phyloP scores from a whole-genome alignment of 1,140 invertebrate genomes.

The Drosophila guanche region DNA sequence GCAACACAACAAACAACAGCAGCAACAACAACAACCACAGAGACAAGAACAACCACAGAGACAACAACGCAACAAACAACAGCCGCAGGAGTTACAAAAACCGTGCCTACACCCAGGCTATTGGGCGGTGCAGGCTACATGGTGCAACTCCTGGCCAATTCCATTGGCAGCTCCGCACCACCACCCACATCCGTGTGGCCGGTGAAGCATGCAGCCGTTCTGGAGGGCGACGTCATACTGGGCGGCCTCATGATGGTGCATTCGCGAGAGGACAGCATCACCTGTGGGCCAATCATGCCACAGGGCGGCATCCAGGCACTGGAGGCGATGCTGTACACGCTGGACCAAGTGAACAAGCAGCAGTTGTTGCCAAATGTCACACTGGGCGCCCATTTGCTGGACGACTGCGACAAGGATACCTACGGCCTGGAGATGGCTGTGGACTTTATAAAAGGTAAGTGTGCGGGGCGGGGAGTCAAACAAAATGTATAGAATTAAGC shows the following conservation, averaged over 20 bases:
- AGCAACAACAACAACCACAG: constrained; percentile 21
- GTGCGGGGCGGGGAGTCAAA: no score
- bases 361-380: constrained; percentile 89
- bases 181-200: constrained; percentile 87
- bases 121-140: constrained; percentile 15
- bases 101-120: constrained; percentile 44
- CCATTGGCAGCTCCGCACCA: constrained; percentile 37
- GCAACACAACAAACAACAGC: constrained; percentile 21
- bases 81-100: constrained; percentile 28
- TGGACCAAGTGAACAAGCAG: constrained; percentile 91
- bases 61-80: constrained; percentile 25
- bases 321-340: constrained; percentile 95
- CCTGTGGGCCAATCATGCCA: constrained; percentile 96
- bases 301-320: constrained; percentile 96
- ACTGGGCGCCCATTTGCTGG: constrained; percentile 94
- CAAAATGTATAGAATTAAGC: neutral
- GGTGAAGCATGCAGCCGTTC: constrained; percentile 91
- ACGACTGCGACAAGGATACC: constrained; percentile 98
- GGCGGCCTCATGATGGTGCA: constrained; percentile 98
- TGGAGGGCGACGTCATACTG: constrained; percentile 92
- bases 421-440: constrained; percentile 98
- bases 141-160: constrained; percentile 40
- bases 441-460: constrained; percentile 98
- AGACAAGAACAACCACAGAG: constrained; percentile 21
- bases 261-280: constrained; percentile 92